Evolutionary conservation across 2,888 invertebrate genomes (phyloP).

Genomic region (Himalopsyche anomala): DNA sequence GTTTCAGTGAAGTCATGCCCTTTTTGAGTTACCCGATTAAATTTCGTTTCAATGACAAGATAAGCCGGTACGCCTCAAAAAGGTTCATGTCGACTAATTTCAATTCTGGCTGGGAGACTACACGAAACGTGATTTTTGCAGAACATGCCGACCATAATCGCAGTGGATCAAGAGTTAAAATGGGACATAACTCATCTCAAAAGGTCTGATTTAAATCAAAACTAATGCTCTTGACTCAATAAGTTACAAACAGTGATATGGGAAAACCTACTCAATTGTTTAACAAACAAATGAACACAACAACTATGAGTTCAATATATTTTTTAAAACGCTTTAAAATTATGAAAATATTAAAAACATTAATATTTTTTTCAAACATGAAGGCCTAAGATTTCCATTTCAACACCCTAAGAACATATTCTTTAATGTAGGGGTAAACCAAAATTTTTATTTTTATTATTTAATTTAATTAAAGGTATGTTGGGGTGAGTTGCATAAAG

Average conservation of each 20-base stretch:
- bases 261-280: no score
- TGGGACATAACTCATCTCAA: neutral
- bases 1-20: neutral
- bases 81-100: constrained; percentile 23
- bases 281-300: no score
- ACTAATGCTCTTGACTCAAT: neutral
- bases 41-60: neutral
- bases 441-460: no score
- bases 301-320: no score
- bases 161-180: constrained; percentile 8
- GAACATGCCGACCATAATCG: neutral
- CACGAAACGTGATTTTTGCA: constrained; percentile 9
- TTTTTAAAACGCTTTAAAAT: no score
- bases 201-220: neutral
- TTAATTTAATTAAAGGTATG: no score
- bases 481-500: no score
- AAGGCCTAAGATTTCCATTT: no score
- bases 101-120: neutral
- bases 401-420: no score
- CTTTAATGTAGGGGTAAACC: no score
- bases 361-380: no score
- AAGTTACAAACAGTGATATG: neutral
- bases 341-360: no score
- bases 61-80: neutral
- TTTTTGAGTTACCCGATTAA: constrained; percentile 1